Conservation (phyloP, 2,888 invertebrate genomes). For the Sceliomorpha sp. region DNA sequence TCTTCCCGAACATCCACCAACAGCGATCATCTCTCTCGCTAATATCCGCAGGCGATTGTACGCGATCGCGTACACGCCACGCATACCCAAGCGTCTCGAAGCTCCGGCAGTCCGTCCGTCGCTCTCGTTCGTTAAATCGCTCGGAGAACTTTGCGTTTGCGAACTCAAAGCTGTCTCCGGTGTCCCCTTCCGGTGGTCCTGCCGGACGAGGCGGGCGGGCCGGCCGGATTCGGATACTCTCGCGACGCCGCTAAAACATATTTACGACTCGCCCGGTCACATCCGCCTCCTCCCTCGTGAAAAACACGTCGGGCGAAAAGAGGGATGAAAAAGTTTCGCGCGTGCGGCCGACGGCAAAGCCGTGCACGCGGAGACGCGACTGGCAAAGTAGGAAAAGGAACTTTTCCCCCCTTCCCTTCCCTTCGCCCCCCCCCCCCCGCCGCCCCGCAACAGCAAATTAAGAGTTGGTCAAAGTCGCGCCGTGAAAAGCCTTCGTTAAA, state of each 20-base stretch:
- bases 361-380: constrained; percentile 39
- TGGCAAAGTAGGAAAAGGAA: constrained; percentile 25
- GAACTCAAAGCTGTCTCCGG: constrained; percentile 58
- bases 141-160: constrained; percentile 55
- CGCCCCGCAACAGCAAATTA: constrained; percentile 32
- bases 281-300: constrained; percentile 47
- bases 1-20: too few relatives aligned
- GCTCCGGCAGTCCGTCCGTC: too few relatives aligned
- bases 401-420: constrained; percentile 18
- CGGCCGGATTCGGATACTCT: constrained; percentile 41
- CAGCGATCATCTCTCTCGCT: constrained; percentile 53
- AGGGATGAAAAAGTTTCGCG: too few relatives aligned
- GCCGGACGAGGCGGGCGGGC: too few relatives aligned
- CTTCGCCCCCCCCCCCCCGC: constrained; percentile 7
- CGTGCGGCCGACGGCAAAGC: constrained; percentile 43
- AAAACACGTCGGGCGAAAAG: constrained; percentile 49
- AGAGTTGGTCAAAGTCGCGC: constrained; percentile 42
- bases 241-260: constrained; percentile 54
- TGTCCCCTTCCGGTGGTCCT: constrained; percentile 41
- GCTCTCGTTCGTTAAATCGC: constrained; percentile 59
- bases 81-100: constrained; percentile 54
- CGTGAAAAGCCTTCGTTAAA: constrained; percentile 44
- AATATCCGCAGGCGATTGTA: constrained; percentile 50
- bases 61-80: constrained; percentile 47
- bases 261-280: constrained; percentile 49